Evolutionary conservation across 1,140 invertebrate genomes (phyloP), one percentile per base, ranked within the genome.

Genomic region (Drosophila azteca): DNA sequence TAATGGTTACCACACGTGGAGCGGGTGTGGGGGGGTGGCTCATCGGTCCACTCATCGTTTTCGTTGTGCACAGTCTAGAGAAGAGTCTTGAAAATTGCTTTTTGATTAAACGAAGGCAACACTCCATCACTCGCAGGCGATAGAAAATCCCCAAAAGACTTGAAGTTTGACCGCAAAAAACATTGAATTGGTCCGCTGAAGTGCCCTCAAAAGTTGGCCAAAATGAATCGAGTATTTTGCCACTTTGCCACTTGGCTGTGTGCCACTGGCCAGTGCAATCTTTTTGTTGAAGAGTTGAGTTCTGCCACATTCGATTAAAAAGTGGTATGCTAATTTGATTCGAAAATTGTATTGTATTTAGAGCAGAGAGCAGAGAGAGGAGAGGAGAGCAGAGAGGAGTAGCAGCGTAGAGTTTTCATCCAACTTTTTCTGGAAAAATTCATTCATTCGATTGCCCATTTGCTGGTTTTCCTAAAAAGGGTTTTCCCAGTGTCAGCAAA

Each of bases 371-470:
- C n/a, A n/a, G n/a, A n/a, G n/a, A n/a, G n/a, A n/a, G n/a, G n/a
- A n/a, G n/a, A n/a, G n/a, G n/a, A n/a, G n/a, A n/a, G n/a, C n/a
- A n/a, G 17, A 20, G 1, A 20, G 11, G 9, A 11, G 31, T 11
- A 35, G 2, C 31, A 3, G 3, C 53, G 41, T 62, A 61, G 58
- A 20, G 52, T 76, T 68, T 67, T 71, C 58, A 7, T 4, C 17
- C 39, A 62, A 73, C 61, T 64, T 75, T 66, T 35, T 53, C 31
- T 39, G 35, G 48, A 81, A 20, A 20, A 74, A 81, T 80, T 50
- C 64, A 64, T 65, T 85, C n/a, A n/a, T n/a, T 74, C 65, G 61
- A 85, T 84, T 61, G 81, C 62, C 58, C 66, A 68, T 73, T 59
- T 67, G 58, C 43, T 70, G 51, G 35, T 15, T 69, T 51, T 60